Evolutionary conservation across 23 tunicate genomes (phyloP).

Genomic region (Trididemnum miniatum): DNA sequence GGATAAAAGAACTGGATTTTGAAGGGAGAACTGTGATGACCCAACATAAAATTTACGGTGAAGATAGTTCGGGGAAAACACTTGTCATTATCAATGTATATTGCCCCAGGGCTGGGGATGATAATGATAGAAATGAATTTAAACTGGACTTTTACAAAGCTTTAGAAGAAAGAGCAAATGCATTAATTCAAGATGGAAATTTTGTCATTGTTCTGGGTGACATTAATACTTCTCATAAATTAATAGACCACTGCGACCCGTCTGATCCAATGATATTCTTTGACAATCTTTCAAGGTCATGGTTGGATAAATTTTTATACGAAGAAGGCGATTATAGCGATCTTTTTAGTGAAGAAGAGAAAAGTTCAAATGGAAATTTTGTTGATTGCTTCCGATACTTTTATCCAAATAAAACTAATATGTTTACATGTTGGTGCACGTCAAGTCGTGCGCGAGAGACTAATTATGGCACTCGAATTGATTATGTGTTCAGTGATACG

Average conservation of each 20-base stretch:
- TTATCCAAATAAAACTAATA: constrained; percentile 51
- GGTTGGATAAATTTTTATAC: constrained; percentile 76
- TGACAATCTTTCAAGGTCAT: constrained; percentile 66
- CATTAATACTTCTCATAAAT: constrained; percentile 66
- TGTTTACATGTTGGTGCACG: constrained; percentile 88
- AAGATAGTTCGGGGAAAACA: not conserved
- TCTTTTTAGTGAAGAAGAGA: not conserved
- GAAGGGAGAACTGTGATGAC: constrained; percentile 89
- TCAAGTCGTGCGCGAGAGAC: constrained; percentile 74
- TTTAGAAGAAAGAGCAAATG: constrained; percentile 64
- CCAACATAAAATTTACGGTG: constrained; percentile 39
- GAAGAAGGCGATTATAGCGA: constrained; percentile 41
- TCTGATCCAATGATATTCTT: constrained; percentile 55
- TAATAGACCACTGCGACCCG: constrained; percentile 90
- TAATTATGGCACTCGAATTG: constrained; percentile 91
- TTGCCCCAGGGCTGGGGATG: constrained; percentile 91
- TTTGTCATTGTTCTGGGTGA: constrained; percentile 75
- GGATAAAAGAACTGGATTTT: constrained; percentile 59
- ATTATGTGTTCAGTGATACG: constrained; percentile 60
- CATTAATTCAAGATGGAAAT: constrained; percentile 43
- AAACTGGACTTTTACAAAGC: constrained; percentile 83
- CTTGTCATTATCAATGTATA: constrained; percentile 75
- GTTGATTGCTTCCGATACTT: constrained; percentile 84
- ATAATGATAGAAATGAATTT: constrained; percentile 57
- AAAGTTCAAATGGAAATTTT: constrained; percentile 28